phyloP scores from a whole-genome alignment of 2,797 vertebrate genomes.

The Sebastes umbrosus region DNA sequence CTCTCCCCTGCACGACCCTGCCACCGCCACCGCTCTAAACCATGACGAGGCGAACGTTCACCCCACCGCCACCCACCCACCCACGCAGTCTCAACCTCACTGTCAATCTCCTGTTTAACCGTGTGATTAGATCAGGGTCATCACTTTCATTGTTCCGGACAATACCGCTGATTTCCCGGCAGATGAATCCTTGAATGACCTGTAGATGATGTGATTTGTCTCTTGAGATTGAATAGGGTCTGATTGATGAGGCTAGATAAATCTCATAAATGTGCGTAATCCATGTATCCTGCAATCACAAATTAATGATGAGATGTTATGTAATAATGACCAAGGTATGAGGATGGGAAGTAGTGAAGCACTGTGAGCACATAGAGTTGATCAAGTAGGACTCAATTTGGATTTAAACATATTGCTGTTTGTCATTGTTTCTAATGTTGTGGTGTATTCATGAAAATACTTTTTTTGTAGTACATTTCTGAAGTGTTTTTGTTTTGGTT shows the following conservation, averaged over 20 bases:
- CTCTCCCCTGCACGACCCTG: not conserved
- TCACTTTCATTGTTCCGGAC: constrained; percentile 38
- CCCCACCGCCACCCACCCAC: not conserved
- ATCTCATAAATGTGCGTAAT: constrained; percentile 32
- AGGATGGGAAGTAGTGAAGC: not conserved
- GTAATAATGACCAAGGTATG: constrained; percentile 31
- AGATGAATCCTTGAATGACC: constrained; percentile 26
- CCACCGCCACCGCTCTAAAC: not conserved
- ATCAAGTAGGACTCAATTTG: not conserved
- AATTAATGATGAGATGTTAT: constrained; percentile 19
- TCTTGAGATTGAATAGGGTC: constrained; percentile 33
- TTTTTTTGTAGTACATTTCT: not conserved
- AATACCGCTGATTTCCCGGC: constrained; percentile 45
- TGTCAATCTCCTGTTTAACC: constrained; percentile 10
- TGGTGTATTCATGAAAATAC: not conserved
- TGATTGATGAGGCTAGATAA: constrained; percentile 34
- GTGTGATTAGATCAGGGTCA: constrained; percentile 45
- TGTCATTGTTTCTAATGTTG: not conserved
- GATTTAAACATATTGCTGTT: not conserved
- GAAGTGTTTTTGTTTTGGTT: not conserved
- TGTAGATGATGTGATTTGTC: constrained; percentile 40
- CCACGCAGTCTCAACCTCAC: not conserved
- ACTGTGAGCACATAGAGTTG: not conserved
- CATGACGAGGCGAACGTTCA: not conserved
- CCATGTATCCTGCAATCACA: constrained; percentile 33